Base-by-base conservation (phyloP, 1,140 invertebrate genomes). In the Latrodectus geometricus region DNA sequence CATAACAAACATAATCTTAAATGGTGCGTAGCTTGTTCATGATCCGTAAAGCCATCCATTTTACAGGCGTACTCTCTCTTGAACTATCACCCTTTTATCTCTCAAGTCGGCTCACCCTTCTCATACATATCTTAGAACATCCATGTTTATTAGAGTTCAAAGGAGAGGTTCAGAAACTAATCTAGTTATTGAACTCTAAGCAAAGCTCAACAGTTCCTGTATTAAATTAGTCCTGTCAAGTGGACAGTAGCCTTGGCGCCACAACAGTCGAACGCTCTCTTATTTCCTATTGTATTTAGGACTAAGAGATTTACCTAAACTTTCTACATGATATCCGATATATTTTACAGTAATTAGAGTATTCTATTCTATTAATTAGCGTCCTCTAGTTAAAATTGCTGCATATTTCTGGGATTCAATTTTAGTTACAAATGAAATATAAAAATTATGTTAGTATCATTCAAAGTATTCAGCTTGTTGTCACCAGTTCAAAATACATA, bases 161-260 rank as follows among this genome's bases (percentile, higher is more conserved):
- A 84, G 82, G 82, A 50, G 74, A 23, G 23, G 9, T 17, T 49
- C 35, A 35, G 23, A 84, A 20, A 49, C 80, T 84, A 84, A 84
- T 84, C 82, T 84, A 84, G 72, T 84, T 84, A 84, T 84, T 84
- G 82, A 84, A 84, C 72, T 76, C 82, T 76, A 76, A 84, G 82
- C 82, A 84, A 84, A 84, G 82, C 82, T 84, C 73, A 84, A 84
- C 82, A 75, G 82, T 76, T 84, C 65, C 56, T 69, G 61, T 56
- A 84, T 84, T 84, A 75, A 84, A 84, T 84, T 84, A 84, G 82
- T 54, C 74, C 61, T 84, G 35, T 61, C 82, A 84, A 84, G 72
- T 84, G 82, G 72, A 83, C 70, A 50, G 70, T 48, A 83, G 69
- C 65, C 69, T 15, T 66, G 80, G 80, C 80, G 80, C 82, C 82